phyloP scores from a whole-genome alignment of 2,888 invertebrate genomes.

The Opisthograptis luteolata region DNA sequence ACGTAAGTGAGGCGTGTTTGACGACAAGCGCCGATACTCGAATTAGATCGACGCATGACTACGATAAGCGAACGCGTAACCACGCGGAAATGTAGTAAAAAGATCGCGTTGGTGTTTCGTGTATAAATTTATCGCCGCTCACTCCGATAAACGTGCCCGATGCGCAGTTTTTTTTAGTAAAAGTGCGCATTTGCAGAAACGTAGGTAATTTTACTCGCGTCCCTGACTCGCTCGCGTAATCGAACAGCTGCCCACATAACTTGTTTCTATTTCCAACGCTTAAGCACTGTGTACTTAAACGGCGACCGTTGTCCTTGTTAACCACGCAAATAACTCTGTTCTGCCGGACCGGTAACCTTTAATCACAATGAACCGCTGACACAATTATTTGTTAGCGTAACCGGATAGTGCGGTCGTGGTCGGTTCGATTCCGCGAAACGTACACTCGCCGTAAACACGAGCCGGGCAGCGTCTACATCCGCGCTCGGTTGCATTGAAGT shows the following conservation, averaged over 20 bases:
- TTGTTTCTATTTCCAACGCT: conserved; percentile 71
- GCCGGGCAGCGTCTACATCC: conserved; percentile 61
- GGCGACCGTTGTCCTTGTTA: conserved; percentile 61
- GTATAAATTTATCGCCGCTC: conserved; percentile 76
- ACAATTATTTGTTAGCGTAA: conserved; percentile 76
- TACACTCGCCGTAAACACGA: conserved; percentile 62
- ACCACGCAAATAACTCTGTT: conserved; percentile 47
- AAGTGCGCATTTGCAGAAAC: conserved; percentile 64
- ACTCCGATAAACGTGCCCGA: conserved; percentile 67
- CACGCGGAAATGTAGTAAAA: conserved; percentile 80
- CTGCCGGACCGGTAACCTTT: conserved; percentile 57
- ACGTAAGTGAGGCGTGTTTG: conserved; percentile 63
- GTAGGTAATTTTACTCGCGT: conserved; percentile 61
- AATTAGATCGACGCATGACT: conserved; percentile 72
- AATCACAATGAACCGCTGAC: conserved; percentile 72
- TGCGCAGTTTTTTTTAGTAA: conserved; percentile 61
- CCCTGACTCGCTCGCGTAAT: conserved; percentile 63
- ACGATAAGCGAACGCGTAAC: conserved; percentile 69
- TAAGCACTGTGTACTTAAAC: conserved; percentile 57
- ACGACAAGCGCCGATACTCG: conserved; percentile 71
- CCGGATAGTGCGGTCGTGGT: conserved; percentile 59
- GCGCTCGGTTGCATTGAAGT: conserved; percentile 50
- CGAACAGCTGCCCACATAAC: conserved; percentile 73
- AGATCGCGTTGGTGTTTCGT: conserved; percentile 73
- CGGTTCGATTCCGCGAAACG: conserved; percentile 69